Base-by-base conservation (phyloP, 1,140 invertebrate species). In the Grapholita molesta region DNA sequence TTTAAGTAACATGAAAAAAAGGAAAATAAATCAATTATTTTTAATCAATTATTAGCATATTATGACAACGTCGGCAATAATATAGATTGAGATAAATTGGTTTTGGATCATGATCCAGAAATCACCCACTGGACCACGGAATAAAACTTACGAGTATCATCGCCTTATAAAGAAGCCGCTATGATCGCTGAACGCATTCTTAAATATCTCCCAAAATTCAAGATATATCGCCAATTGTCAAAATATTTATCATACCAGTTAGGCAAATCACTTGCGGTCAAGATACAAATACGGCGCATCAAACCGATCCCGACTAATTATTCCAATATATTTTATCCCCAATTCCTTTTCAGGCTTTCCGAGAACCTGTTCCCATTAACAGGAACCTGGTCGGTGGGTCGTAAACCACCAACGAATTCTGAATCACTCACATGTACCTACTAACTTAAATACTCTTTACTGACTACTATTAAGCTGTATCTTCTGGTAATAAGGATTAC, bases 331-430 rank as follows among this genome's bases (percentile, higher is more conserved):
- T 61, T 61, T 61, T 61, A 28, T 28, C 11, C 25, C 55, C 3
- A 25, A 61, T 61, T 30, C 55, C 25, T 61, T 61, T 28, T 2
- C 18, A 48, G 42, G 25, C 12, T 30, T 61, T 61, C 55, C 25
- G n/a, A 61, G 55, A 61, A 61, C 55, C 2, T n/a, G n/a, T 15
- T 30, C 55, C 18, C 55, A 61, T 61, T 61, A 61, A 28, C 55
- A 25, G 55, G 28, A 28, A 61, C 25, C 6, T 6, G 7, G 24
- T n/a, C 15, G 9, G 53, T 5, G 9, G 53, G 24, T 61, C 55
- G 55, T 61, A 61, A 61, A 61, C 55, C 55, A 61, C 55, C 55
- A 28, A 61, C 55, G 24, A 61, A 61, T 61, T 15, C 28, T 32
- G 55, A 30, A 61, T 61, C 55, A 61, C 28, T 25, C 55, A 1